Evolutionary conservation across 2,797 vertebrate species (phyloP).

Genomic region (Sebastes nivosus): DNA sequence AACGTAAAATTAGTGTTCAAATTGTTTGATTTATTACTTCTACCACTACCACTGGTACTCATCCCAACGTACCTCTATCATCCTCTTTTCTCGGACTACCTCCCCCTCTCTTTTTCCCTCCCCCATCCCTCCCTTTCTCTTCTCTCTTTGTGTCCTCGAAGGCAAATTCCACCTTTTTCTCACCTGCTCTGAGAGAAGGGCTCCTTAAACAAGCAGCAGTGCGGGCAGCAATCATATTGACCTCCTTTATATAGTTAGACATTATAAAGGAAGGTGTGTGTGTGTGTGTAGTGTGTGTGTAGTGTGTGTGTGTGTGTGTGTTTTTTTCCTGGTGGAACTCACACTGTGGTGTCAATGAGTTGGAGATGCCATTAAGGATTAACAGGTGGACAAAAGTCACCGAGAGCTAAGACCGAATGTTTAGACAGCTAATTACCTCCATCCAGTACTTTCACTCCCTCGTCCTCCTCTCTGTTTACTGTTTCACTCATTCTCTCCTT

Average conservation of each 20-base stretch:
- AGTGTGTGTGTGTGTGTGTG: constrained; percentile 2
- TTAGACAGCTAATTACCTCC: constrained; percentile 68
- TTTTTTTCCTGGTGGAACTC: not conserved
- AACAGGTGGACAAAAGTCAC: constrained; percentile 62
- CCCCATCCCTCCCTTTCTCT: not conserved
- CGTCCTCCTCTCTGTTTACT: not conserved
- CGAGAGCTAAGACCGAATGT: constrained; percentile 51
- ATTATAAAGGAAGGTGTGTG: not conserved
- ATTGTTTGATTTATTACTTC: not conserved
- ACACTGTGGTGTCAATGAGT: constrained; percentile 63
- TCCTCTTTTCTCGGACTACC: not conserved
- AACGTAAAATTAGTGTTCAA: too few species aligned
- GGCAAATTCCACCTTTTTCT: constrained; percentile 71
- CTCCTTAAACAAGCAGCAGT: constrained; percentile 18
- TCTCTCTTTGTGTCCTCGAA: not conserved
- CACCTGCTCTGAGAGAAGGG: constrained; percentile 28
- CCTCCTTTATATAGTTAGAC: not conserved
- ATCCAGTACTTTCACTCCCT: not conserved
- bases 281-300: constrained; percentile 8
- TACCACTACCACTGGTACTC: not conserved
- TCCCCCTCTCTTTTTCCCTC: not conserved
- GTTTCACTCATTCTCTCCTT: not conserved
- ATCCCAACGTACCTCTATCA: not conserved
- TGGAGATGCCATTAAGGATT: constrained; percentile 58
- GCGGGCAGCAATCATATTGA: not conserved